A percentile compares a stretch with the other conserved stretches of the same genome.
Evolutionary conservation across 2,888 invertebrate species (phyloP).

Genomic region (Campopleginae sp.): DNA sequence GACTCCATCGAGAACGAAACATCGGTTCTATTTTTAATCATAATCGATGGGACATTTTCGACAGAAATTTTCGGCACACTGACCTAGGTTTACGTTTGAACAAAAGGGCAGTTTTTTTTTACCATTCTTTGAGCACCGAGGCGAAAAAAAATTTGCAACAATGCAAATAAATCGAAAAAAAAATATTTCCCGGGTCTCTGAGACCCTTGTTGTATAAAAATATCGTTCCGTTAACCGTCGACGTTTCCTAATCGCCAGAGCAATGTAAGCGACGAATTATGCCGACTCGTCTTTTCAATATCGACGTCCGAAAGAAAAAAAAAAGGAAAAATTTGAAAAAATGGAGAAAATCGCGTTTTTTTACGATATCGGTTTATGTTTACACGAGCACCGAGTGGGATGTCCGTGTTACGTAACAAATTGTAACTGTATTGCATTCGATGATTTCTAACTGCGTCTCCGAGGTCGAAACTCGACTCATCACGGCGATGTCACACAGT

Average conservation of each 20-base stretch:
- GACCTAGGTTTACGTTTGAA: neutral
- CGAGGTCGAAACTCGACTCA: constrained; percentile 36
- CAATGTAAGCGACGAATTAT: neutral
- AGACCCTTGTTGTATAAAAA: neutral
- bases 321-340: neutral
- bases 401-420: constrained; percentile 11
- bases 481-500: constrained; percentile 22
- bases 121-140: neutral
- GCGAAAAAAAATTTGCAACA: neutral
- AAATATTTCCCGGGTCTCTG: neutral
- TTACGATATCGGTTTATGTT: constrained; percentile 8
- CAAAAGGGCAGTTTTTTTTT: no score
- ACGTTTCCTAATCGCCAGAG: neutral
- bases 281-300: neutral
- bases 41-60: neutral
- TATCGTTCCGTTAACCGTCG: no score
- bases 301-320: neutral
- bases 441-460: constrained; percentile 14
- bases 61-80: neutral
- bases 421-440: constrained; percentile 27
- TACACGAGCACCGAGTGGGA: neutral
- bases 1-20: neutral
- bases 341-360: neutral
- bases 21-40: neutral
- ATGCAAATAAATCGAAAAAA: neutral